Base-by-base conservation (phyloP, 2,888 invertebrate species). In the Disparrhopalites patrizii region DNA sequence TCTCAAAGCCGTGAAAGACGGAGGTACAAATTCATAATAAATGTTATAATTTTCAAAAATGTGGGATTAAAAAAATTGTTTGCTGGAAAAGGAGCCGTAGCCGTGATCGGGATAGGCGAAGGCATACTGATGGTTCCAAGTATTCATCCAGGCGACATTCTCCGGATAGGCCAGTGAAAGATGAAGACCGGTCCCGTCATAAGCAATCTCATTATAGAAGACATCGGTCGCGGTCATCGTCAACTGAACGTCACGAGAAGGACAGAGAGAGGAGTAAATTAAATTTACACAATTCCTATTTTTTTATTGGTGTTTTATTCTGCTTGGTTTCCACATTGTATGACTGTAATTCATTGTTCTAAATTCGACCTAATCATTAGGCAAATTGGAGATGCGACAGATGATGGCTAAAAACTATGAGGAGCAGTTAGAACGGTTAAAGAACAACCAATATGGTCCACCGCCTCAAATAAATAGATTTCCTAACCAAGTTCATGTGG, bases 401-500 rank as follows among this genome's bases (percentile, higher is more conserved):
- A 50, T 61, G 61, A 64, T 68, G 67, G 67, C 67, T 50, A 54
- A 38, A 47, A 73, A 70, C 57, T 69, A 68, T 43, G 69, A 71
- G 51, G 70, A 69, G 56, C 70, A 70, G 54, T 50, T 69, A 0
- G 70, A 68, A 27, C 69, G 70, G 47, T 67, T 71, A 51, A 65
- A 62, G 38, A 66, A 30, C 43, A 55, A 64, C 36, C 55, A 64
- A n/a, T 56, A 78, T 70, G 76, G 76, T 38, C 75, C 80, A 63
- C 82, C 82, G 18, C 83, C 82, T 4, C 80, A 81, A 54, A 78
- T 85, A 51, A 89, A 88, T 4, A 85, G 86, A 62, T 91, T 87
- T 79, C 90, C 87, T 78, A 90, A 89, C 79, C 87, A 89, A 0
- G 83, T 85, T 36, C 85, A 86, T 23, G 85, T 89, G n/a, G 87